phyloP scores from a whole-genome alignment of 1,140 invertebrate genomes.

The Heliconius eleuchia region DNA sequence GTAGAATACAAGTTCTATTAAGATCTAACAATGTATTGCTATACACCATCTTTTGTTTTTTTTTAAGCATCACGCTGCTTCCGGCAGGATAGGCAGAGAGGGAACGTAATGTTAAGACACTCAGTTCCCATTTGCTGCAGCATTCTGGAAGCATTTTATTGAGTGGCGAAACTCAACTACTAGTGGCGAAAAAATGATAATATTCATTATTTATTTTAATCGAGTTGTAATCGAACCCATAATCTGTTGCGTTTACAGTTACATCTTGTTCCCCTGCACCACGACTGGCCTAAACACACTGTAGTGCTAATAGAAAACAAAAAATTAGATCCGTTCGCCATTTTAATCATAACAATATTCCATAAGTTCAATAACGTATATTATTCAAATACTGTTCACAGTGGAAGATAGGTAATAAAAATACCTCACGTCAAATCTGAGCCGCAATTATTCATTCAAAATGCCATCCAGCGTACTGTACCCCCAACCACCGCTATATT shows the following conservation, averaged over 20 bases:
- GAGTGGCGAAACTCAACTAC: no score
- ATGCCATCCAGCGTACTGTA: conserved; percentile 60
- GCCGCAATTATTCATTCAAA: conserved; percentile 74
- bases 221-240: no score
- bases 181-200: no score
- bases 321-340: background rate
- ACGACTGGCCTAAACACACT: background rate
- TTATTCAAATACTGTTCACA: conserved; percentile 61
- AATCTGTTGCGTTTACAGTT: no score
- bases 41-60: no score
- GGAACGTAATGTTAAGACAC: no score
- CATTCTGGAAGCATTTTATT: no score
- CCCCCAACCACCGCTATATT: conserved; percentile 45
- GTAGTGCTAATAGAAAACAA: background rate
- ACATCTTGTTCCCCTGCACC: no score
- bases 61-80: no score
- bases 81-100: no score
- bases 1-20: background rate
- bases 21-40: background rate
- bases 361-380: conserved; percentile 39
- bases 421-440: conserved; percentile 73
- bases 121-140: no score
- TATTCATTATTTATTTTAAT: no score
- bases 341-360: conserved; percentile 21
- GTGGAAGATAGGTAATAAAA: conserved; percentile 70